These are phyloP conservation scores for Bombus confusus DNA, from an alignment of 1,140 invertebrate species.

Conservation along the genomic window DNA sequence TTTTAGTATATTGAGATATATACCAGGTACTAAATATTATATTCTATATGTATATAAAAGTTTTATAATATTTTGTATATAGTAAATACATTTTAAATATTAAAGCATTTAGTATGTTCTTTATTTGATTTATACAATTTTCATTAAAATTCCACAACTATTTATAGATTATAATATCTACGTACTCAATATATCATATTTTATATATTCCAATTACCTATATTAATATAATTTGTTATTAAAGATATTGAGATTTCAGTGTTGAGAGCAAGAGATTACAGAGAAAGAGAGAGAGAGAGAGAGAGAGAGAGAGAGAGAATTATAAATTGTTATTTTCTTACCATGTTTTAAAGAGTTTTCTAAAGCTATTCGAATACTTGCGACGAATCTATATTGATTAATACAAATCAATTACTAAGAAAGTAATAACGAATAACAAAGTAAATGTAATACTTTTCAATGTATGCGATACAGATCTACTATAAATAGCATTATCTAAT, in stretches of 20 bases:
- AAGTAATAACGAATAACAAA: background rate
- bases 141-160: background rate
- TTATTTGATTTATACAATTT: background rate
- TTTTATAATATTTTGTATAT: background rate
- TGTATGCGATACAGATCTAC: constrained; percentile 3
- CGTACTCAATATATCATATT: background rate
- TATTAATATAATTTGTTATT: background rate
- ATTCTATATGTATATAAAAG: background rate
- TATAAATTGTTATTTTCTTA: too few species aligned
- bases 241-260: background rate
- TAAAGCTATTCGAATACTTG: background rate
- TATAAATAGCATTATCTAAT: background rate
- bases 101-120: background rate
- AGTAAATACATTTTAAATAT: background rate
- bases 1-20: background rate
- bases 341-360: too few species aligned
- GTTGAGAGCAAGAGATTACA: background rate
- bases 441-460: background rate
- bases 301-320: background rate
- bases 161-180: background rate
- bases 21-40: background rate
- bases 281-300: background rate
- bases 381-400: background rate
- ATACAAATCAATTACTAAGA: background rate
- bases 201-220: background rate